Percentiles rank a stretch among this genome's conserved stretches.
Conservation (phyloP, 2,888 invertebrate genomes). For the Volucella zonaria region DNA sequence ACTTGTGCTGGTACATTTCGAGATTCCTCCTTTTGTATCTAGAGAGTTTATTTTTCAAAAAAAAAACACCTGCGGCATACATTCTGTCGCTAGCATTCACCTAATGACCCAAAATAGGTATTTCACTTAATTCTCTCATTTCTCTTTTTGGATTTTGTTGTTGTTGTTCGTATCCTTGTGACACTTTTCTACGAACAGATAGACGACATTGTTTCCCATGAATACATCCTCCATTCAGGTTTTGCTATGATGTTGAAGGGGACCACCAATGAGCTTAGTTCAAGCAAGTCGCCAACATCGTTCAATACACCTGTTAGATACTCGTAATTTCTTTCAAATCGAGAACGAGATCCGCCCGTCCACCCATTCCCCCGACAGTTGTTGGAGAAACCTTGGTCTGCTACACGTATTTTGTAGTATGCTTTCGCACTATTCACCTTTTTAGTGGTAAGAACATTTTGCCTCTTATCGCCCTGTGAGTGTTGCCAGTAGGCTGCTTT, state of each 20-base stretch:
- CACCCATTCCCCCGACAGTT: slow-evolving; percentile 10
- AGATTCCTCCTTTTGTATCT: slow-evolving; percentile 21
- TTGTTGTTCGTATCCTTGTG: slow-evolving; percentile 21
- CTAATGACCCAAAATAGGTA: slow-evolving; percentile 65
- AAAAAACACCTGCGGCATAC: slow-evolving; percentile 54
- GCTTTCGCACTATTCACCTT: slow-evolving; percentile 48
- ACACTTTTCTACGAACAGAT: slow-evolving; percentile 33
- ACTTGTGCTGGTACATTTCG: slow-evolving; percentile 17
- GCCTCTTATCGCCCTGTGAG: neutral
- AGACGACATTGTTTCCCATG: slow-evolving; percentile 42
- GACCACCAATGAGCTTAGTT: slow-evolving; percentile 42
- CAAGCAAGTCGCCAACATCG: slow-evolving; percentile 25
- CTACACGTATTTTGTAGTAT: neutral
- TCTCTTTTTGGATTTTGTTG: slow-evolving; percentile 13
- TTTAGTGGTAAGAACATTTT: slow-evolving; percentile 16
- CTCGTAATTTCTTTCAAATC: neutral
- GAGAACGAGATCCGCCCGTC: neutral
- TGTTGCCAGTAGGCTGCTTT: too few relatives aligned
- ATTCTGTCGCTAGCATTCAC: slow-evolving; percentile 47
- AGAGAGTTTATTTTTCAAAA: slow-evolving; percentile 31
- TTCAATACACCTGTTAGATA: slow-evolving; percentile 63
- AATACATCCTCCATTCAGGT: slow-evolving; percentile 38
- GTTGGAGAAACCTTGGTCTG: slow-evolving; percentile 23
- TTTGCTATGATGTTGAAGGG: slow-evolving; percentile 32
- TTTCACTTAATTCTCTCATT: slow-evolving; percentile 53